Base-by-base conservation (phyloP, 2,113 vertebrate species). In the Ictidomys tridecemlineatus region DNA sequence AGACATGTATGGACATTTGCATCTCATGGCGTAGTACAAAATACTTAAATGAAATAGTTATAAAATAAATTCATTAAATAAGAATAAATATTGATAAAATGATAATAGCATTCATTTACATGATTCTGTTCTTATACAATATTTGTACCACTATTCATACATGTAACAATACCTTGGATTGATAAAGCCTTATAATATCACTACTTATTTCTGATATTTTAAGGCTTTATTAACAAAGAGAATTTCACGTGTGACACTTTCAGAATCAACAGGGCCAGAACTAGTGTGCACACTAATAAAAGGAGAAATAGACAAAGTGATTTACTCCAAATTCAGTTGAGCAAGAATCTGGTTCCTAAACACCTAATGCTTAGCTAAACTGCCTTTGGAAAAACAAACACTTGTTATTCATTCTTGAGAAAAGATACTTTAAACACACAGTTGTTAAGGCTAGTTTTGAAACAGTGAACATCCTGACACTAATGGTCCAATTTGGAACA, bases 81-180 rank as follows among this genome's bases (percentile, higher is more conserved):
- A 56, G 42, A 95, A 80, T 85, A 96, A n/a, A 51, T 53, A n/a
- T 39, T 22, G 56, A 58, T 61, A 61, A 96, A 94, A 76, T 91
- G 37, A 45, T 48, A n/a, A 53, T 13, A 93, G 5, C 42, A 96
- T 79, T 86, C 45, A 88, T 42, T 97, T 70, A 92, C 45, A 95
- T 72, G 65, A 48, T 67, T 93, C 73, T 95, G 78, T 91, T 93
- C 28, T 89, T 72, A 77, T 78, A 80, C 16, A 77, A 70, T 83
- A 5, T 37, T n/a, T 70, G 2, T 79, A 67, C 79, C 42, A 89
- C 48, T 73, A 45, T 69, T 90, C 61, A 91, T 18, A 85, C 4
- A 89, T 18, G 12, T 72, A 91, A 78, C 16, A 90, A 69, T 53
- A 73, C 30, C 18, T 65, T 32, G 13, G 37, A 53, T 45, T 91